Evolutionary conservation across 1,140 invertebrate species (phyloP), one percentile per base, ranked within the genome.

Genomic region (Hyposmocoma kahamanoa): DNA sequence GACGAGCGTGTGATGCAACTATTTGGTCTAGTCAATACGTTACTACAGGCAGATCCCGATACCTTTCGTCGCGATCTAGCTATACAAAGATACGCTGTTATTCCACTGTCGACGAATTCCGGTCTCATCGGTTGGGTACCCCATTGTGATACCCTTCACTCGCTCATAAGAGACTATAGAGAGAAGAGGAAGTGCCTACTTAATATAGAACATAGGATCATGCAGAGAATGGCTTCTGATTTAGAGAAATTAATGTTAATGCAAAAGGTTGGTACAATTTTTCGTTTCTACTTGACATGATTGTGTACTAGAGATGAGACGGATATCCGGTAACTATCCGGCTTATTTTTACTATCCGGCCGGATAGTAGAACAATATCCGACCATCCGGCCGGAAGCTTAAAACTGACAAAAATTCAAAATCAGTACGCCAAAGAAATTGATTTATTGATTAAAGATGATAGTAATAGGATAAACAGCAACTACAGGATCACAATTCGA

Each of bases 61-160:
- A 96, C 94, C 2, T 84, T 74, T 89, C 67, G 92, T 91, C 77
- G 89, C 87, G 54, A 92, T 91, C 61, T 96, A 90, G 28, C 73
- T 30, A 78, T 84, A 90, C 90, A 91, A 64, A 74, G 94, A 94
- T 88, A 88, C 76, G 96, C 97, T 0, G 98, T 99, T 0, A 98
- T 99, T 60, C 98, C 98, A 0, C 87, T 99, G 22, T 98, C 97
- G n/a, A 98, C 98, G 0, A 99, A 99, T 71, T 98, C 96, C 15
- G 98, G 98, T 1, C 88, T 99, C 3, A 99, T 99, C 64, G 98
- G 98, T 41, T 99, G 98, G 93, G 98, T 86, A 93, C 98, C 74
- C 88, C 92, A 84, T 79, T 90, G 54, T 87, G 89, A 51, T 82
- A 90, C 50, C 87, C 86, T 99, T 1, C 98, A 99, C 76, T 95